Conservation (phyloP, 2,113 vertebrate genomes). For the Salvelinus namaycush region DNA sequence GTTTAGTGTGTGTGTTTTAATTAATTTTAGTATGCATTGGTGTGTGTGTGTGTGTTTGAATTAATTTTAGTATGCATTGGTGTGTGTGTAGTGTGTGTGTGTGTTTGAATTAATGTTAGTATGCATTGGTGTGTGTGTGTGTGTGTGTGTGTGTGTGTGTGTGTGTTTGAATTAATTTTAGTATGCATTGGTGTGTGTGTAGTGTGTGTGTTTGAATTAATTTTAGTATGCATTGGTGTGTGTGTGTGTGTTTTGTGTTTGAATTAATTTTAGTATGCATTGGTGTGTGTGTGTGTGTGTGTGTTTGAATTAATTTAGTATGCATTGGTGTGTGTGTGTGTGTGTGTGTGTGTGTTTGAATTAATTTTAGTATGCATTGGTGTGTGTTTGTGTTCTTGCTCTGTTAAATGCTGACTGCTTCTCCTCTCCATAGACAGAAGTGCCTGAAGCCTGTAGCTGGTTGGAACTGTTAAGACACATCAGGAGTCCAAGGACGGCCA, state of each 20-base stretch:
- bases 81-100: constrained; percentile 27
- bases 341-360: constrained; percentile 20
- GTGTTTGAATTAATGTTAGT: background rate
- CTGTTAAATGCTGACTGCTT: constrained; percentile 47
- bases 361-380: background rate
- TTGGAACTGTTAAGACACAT: constrained; percentile 53
- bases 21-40: too few species aligned
- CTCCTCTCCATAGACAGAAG: constrained; percentile 81
- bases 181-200: background rate
- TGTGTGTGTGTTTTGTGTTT: constrained; percentile 16
- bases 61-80: constrained; percentile 1
- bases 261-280: background rate
- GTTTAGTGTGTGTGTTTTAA: background rate
- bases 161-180: background rate
- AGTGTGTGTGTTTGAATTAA: background rate
- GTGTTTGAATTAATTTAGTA: too few species aligned
- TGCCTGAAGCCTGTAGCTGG: constrained; percentile 68
- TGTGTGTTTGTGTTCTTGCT: background rate
- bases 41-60: background rate
- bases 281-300: background rate
- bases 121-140: background rate
- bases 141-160: too few species aligned
- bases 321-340: too few species aligned
- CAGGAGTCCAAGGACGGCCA: constrained; percentile 47
- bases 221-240: too few species aligned